Evolutionary conservation across 2,113 vertebrate species (phyloP).

Genomic region (Heliornis fulica): DNA sequence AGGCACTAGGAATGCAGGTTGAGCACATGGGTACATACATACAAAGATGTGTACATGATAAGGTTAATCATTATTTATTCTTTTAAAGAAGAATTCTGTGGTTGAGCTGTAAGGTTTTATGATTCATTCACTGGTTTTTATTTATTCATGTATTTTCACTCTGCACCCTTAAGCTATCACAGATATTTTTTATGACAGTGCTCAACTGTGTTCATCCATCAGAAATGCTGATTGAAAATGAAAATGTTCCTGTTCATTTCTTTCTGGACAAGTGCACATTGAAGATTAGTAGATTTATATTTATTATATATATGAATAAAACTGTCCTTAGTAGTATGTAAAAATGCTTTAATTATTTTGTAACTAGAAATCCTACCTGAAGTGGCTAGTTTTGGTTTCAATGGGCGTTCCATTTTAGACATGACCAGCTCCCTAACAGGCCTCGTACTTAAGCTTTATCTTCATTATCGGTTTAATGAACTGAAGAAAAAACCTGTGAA

Average conservation of each 20-base stretch:
- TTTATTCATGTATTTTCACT: not conserved
- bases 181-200: not conserved
- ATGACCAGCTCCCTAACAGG: not conserved
- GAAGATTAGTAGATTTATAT: constrained; percentile 37
- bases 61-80: not conserved
- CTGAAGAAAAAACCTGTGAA: not conserved
- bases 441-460: not conserved
- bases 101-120: not conserved
- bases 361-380: not conserved
- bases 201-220: constrained; percentile 42
- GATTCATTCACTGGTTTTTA: not conserved
- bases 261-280: not conserved
- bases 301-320: not conserved
- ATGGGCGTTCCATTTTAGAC: not conserved
- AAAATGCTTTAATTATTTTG: not conserved
- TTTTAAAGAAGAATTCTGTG: not conserved
- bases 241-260: constrained; percentile 30
- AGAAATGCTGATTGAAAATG: constrained; percentile 52
- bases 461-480: not conserved
- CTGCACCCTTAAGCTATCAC: constrained; percentile 15
- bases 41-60: not conserved
- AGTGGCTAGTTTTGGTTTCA: not conserved
- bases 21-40: not conserved
- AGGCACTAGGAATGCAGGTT: not conserved
- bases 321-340: not conserved